A percentile compares a stretch with the other conserved stretches of the same genome.
Conservation (phyloP, 2,113 vertebrate species). For the Podarcis cretensis region DNA sequence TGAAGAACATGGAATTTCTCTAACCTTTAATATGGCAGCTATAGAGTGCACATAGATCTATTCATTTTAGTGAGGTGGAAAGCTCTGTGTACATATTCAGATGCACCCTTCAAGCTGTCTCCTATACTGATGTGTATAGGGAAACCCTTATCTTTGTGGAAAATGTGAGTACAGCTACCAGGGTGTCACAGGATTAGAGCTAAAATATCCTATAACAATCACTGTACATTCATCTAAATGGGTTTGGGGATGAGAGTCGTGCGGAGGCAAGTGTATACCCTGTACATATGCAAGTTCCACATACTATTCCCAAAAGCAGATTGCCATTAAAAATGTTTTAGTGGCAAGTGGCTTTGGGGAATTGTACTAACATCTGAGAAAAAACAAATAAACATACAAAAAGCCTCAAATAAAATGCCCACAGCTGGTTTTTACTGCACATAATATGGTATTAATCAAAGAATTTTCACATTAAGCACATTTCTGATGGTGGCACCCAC, state of each 20-base stretch:
- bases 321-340: slow-evolving; percentile 7
- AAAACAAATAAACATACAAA: neutral
- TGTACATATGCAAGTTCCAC: neutral
- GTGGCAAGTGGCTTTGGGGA: neutral
- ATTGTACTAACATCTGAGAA: neutral
- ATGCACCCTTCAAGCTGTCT: neutral
- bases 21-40: neutral
- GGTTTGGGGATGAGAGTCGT: neutral
- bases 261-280: neutral
- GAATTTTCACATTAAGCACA: neutral
- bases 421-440: neutral
- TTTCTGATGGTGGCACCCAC: neutral
- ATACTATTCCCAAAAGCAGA: neutral
- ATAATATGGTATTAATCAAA: neutral
- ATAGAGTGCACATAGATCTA: neutral
- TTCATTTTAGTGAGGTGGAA: neutral
- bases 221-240: neutral
- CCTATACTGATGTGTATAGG: neutral
- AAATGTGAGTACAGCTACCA: neutral
- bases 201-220: neutral
- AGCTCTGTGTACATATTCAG: neutral
- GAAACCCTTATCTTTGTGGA: neutral
- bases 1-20: neutral
- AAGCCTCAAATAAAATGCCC: neutral
- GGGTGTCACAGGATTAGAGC: neutral